Conservation (phyloP, 2,888 invertebrate species). For the Fragum whitleyi region DNA sequence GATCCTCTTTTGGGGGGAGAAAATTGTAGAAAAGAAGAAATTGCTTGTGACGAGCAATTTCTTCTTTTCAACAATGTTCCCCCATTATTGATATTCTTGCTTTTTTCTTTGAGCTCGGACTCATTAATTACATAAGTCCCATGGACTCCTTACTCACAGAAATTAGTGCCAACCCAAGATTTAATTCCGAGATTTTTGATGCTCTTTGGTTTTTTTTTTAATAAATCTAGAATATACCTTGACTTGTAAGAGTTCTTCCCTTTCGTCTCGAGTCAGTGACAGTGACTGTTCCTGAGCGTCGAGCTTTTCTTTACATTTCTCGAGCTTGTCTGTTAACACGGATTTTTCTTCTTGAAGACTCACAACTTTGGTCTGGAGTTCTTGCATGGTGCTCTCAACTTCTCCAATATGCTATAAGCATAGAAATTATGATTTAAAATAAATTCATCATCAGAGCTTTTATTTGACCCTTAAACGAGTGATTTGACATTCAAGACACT, state of each 20-base stretch:
- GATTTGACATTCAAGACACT: no score
- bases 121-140: no score
- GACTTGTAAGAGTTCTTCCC: slow-evolving; percentile 68
- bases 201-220: no score
- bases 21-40: slow-evolving; percentile 11
- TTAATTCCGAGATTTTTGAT: no score
- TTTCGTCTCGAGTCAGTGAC: slow-evolving; percentile 64
- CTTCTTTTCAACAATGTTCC: slow-evolving; percentile 3
- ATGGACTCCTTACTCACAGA: no score
- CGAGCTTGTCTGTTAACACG: slow-evolving; percentile 68
- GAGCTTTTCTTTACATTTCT: slow-evolving; percentile 48
- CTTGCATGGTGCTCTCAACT: slow-evolving; percentile 73
- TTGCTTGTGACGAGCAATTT: background rate
- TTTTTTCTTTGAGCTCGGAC: no score
- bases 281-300: slow-evolving; percentile 63
- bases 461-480: no score
- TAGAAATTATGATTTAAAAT: background rate
- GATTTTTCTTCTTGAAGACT: slow-evolving; percentile 76
- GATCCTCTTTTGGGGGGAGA: no score
- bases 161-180: no score
- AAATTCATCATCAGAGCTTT: no score
- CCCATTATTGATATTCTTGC: no score
- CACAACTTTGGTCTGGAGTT: slow-evolving; percentile 75
- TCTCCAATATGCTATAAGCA: slow-evolving; percentile 66
- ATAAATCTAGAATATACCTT: no score